These are phyloP conservation scores for Lepisosteus oculatus DNA, from an alignment of 2,113 vertebrate genomes.

Conservation along the genomic window DNA sequence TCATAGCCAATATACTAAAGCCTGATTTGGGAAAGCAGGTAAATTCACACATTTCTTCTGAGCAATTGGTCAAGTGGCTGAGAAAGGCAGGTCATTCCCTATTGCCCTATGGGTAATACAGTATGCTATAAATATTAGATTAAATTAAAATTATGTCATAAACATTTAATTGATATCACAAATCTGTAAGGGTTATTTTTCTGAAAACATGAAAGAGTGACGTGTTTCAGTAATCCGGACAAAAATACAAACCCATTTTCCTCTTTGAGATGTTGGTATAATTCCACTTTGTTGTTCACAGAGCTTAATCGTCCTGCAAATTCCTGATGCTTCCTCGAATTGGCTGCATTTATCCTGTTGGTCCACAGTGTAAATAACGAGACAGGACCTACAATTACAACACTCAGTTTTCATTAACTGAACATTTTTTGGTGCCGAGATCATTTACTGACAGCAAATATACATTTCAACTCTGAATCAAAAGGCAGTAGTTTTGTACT, in stretches of 20 bases:
- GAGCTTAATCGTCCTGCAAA: constrained; percentile 88
- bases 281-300: constrained; percentile 88
- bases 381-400: constrained; percentile 74
- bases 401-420: background rate
- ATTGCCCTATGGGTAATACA: too few species aligned
- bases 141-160: too few species aligned
- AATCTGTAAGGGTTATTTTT: background rate
- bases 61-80: too few species aligned
- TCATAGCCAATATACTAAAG: too few species aligned
- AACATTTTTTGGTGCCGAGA: too few species aligned
- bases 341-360: constrained; percentile 89
- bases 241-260: constrained; percentile 86
- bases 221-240: background rate
- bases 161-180: background rate
- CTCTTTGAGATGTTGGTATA: constrained; percentile 96
- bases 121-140: background rate
- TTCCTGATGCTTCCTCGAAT: constrained; percentile 95
- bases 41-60: too few species aligned
- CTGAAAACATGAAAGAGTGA: background rate
- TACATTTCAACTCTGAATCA: too few species aligned
- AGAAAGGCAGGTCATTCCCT: too few species aligned
- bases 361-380: constrained; percentile 92
- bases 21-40: too few species aligned
- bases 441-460: too few species aligned
- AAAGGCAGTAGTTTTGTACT: too few species aligned